Percentiles rank a stretch among this genome's conserved stretches.
Conservation (phyloP, 2,888 invertebrate genomes). For the Lepidocyrtinus sp. region DNA sequence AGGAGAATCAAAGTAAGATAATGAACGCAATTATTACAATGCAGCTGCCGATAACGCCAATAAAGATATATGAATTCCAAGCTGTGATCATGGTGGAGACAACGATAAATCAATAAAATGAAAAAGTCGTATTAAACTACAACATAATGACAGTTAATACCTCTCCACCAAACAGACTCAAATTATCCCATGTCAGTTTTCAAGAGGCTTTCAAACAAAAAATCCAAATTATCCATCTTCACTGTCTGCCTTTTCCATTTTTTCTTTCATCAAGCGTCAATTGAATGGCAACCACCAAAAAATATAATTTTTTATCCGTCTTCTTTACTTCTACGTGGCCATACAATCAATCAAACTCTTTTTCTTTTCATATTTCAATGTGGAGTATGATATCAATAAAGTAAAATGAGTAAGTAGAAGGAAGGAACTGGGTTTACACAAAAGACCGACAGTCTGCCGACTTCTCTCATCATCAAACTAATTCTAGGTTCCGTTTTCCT, state of each 20-base stretch:
- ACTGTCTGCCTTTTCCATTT: conserved; percentile 21
- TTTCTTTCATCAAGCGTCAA: conserved; percentile 17
- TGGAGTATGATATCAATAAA: not conserved
- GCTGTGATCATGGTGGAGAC: conserved; percentile 14
- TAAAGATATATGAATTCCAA: not conserved
- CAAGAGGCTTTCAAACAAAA: conserved; percentile 14
- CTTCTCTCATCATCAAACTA: conserved; percentile 25
- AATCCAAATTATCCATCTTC: not conserved
- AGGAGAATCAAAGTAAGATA: not conserved
- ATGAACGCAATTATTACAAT: conserved; percentile 13
- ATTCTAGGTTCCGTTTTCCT: conserved; percentile 50
- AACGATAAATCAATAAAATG: conserved; percentile 46
- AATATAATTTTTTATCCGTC: not conserved
- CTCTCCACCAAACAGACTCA: not conserved
- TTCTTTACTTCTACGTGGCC: not conserved
- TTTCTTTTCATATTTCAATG: conserved; percentile 1
- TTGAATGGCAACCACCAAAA: not conserved
- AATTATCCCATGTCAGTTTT: conserved; percentile 23
- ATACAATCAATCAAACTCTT: conserved; percentile 47
- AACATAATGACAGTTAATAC: not conserved
- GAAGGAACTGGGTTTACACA: conserved; percentile 19
- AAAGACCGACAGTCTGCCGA: conserved; percentile 58
- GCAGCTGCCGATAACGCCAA: not conserved
- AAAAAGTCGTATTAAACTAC: not conserved
- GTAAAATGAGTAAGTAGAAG: conserved; percentile 30